Evolutionary conservation across 2,797 vertebrate species (phyloP).

Genomic region (Carapus acus): DNA sequence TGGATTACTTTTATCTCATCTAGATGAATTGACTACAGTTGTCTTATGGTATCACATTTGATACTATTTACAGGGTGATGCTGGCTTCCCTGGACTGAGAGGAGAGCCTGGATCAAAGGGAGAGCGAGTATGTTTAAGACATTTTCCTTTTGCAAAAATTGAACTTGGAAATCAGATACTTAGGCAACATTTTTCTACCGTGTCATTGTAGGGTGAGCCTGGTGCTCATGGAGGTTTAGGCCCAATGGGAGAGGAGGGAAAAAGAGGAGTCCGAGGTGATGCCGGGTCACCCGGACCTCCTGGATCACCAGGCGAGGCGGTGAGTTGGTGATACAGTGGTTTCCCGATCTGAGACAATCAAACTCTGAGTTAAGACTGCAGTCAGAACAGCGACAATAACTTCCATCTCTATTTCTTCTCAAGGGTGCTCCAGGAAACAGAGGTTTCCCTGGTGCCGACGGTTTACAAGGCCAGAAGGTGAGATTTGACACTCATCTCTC

Average conservation of each 20-base stretch:
- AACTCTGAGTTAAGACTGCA: no score
- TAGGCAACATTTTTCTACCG: conserved; percentile 5
- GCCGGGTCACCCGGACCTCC: conserved; percentile 73
- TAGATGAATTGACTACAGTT: no score
- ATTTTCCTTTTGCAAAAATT: no score
- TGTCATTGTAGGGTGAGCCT: conserved; percentile 74
- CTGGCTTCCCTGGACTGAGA: conserved; percentile 81
- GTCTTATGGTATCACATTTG: background rate
- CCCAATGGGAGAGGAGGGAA: conserved; percentile 90
- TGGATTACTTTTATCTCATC: background rate
- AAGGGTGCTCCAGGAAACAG: conserved; percentile 68
- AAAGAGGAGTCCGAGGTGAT: conserved; percentile 84
- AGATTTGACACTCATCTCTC: background rate
- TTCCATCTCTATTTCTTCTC: background rate
- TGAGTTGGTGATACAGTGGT: conserved; percentile 69
- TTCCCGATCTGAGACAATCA: no score
- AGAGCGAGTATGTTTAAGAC: conserved; percentile 77
- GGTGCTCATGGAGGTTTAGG: conserved; percentile 81
- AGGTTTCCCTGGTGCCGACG: conserved; percentile 67
- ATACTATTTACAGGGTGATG: conserved; percentile 82
- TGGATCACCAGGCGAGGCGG: conserved; percentile 86
- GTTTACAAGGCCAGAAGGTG: conserved; percentile 66
- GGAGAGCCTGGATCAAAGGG: conserved; percentile 91
- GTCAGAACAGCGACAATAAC: no score
- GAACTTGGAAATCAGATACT: background rate